Evolutionary conservation across 2,797 vertebrate genomes (phyloP).

Genomic region (Scyliorhinus canicula): DNA sequence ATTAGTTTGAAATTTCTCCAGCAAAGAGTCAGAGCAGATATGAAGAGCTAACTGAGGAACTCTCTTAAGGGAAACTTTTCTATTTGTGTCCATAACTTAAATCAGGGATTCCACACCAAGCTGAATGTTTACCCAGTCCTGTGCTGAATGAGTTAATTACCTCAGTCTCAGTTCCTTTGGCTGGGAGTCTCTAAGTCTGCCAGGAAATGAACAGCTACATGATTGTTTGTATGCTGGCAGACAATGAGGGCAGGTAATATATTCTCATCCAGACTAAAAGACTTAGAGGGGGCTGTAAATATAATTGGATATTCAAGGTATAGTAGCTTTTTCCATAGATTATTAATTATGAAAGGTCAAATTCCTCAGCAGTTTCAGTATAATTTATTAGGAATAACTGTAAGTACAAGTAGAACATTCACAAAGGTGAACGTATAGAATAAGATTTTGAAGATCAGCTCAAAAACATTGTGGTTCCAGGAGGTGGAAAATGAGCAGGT

Average conservation of each 20-base stretch:
- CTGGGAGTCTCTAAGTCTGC: neutral
- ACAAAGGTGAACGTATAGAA: neutral
- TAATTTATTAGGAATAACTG: constrained; percentile 7
- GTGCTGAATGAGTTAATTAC: neutral
- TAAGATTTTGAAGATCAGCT: neutral
- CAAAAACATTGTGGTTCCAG: neutral
- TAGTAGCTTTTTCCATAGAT: neutral
- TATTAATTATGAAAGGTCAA: neutral
- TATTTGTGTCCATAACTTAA: neutral
- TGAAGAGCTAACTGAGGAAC: neutral
- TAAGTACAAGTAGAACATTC: neutral
- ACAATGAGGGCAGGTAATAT: neutral
- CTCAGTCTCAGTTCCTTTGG: neutral
- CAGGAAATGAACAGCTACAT: neutral
- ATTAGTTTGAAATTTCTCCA: neutral
- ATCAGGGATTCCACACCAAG: neutral
- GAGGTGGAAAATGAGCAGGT: neutral
- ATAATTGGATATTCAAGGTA: neutral
- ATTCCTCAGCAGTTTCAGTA: neutral
- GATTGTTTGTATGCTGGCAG: neutral
- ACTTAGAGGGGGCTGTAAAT: too few species aligned
- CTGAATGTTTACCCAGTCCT: neutral
- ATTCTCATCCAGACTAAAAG: neutral
- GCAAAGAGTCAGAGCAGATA: neutral
- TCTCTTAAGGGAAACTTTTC: neutral